Percentiles rank a stretch among this genome's conserved stretches.
phyloP scores from a whole-genome alignment of 2,888 invertebrate genomes.

The Pollenia angustigena region DNA sequence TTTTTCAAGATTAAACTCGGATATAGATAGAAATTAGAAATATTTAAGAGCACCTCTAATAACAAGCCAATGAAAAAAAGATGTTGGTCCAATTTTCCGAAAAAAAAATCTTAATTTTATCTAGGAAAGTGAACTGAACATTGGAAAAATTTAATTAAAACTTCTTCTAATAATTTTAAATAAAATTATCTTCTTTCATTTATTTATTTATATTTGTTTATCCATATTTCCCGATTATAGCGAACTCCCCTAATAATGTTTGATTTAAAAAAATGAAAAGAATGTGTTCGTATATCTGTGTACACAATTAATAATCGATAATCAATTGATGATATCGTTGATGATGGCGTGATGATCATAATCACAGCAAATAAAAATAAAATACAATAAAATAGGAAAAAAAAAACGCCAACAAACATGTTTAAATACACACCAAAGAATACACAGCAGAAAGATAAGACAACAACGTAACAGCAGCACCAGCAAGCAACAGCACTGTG shows the following conservation, averaged over 20 bases:
- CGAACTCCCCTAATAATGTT: constrained; percentile 22
- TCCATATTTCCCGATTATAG: too few species aligned
- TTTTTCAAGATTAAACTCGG: too few species aligned
- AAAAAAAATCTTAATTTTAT: too few species aligned
- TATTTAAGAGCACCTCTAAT: too few species aligned
- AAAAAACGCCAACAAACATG: constrained; percentile 28
- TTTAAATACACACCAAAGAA: constrained; percentile 9
- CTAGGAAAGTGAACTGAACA: too few species aligned
- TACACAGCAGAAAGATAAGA: neutral
- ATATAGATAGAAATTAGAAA: too few species aligned
- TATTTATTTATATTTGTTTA: too few species aligned
- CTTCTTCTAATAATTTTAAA: too few species aligned
- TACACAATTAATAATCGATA: constrained; percentile 58
- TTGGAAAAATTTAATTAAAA: too few species aligned
- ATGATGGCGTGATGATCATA: constrained; percentile 70
- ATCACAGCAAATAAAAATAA: constrained; percentile 53
- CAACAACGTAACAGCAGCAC: constrained; percentile 30
- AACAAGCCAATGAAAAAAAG: too few species aligned
- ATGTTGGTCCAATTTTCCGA: too few species aligned
- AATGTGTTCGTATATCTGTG: constrained; percentile 26
- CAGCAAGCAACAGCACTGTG: constrained; percentile 33
- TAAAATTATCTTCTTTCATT: too few species aligned
- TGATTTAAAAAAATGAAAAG: neutral
- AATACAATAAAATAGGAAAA: neutral
- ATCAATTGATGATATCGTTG: constrained; percentile 65